phyloP scores from a whole-genome alignment of 2,113 vertebrate genomes.

The Poeciliopsis retropinna region DNA sequence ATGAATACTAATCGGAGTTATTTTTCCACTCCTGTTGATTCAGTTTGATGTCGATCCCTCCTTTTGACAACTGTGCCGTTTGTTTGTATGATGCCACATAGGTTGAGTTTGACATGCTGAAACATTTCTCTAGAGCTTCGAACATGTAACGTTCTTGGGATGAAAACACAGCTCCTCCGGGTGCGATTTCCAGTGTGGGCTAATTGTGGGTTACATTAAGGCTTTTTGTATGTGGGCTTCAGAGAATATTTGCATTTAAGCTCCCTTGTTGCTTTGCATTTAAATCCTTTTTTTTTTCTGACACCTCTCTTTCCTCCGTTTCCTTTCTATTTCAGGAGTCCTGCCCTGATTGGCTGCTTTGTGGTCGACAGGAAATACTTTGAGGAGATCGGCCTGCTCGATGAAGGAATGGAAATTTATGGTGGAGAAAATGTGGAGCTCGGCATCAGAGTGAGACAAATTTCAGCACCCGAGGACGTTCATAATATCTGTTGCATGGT shows the following conservation, averaged over 20 bases:
- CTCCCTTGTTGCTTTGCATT: neutral
- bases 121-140: constrained; percentile 14
- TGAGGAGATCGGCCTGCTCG: constrained; percentile 80
- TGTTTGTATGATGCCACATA: constrained; percentile 23
- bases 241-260: constrained; percentile 16
- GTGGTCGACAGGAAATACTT: constrained; percentile 82
- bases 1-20: constrained; percentile 54
- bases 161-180: neutral
- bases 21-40: constrained; percentile 42
- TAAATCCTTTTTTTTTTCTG: neutral
- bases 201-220: neutral
- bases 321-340: constrained; percentile 68
- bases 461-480: neutral
- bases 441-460: constrained; percentile 76
- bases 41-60: constrained; percentile 47
- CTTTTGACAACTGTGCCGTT: constrained; percentile 39
- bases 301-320: neutral
- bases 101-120: constrained; percentile 11
- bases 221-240: neutral
- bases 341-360: constrained; percentile 81
- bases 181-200: neutral
- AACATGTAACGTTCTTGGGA: constrained; percentile 22
- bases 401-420: constrained; percentile 82
- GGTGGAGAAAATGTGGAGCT: constrained; percentile 85
- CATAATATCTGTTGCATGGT: neutral